These are phyloP conservation scores for Osmoderma eremita DNA, from an alignment of 2,888 invertebrate genomes.

Conservation along the genomic window DNA sequence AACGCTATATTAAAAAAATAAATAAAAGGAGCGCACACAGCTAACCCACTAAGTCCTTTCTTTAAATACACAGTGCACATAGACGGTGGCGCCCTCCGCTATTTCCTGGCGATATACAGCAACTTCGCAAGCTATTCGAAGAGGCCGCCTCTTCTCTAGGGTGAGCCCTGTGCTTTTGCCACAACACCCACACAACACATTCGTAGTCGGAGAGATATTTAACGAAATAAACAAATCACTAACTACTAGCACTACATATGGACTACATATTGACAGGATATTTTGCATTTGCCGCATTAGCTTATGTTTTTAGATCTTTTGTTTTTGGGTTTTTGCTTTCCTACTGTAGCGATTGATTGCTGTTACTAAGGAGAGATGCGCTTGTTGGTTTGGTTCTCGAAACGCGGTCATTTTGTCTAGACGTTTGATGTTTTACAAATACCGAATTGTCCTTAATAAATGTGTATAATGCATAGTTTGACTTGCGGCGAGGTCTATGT, in stretches of 20 bases:
- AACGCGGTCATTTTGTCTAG: constrained; percentile 26
- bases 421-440: constrained; percentile 11
- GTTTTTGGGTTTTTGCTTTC: no score
- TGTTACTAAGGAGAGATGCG: background rate
- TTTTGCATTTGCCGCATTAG: background rate
- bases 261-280: background rate
- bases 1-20: background rate
- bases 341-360: no score
- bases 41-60: constrained; percentile 24
- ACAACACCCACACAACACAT: constrained; percentile 12
- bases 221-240: background rate
- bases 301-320: no score
- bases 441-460: background rate
- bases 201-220: background rate
- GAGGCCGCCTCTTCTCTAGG: constrained; percentile 70
- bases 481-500: constrained; percentile 6
- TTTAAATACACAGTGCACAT: constrained; percentile 68
- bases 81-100: constrained; percentile 87
- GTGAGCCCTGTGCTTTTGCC: constrained; percentile 54
- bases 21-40: background rate
- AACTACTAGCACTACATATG: background rate
- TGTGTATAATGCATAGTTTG: constrained; percentile 9
- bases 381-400: constrained; percentile 10
- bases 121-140: constrained; percentile 81
- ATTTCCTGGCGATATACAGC: constrained; percentile 81